Evolutionary conservation across 2,888 invertebrate genomes (phyloP), one percentile per base, ranked within the genome.

Genomic region (Criorhina ranunculi): DNA sequence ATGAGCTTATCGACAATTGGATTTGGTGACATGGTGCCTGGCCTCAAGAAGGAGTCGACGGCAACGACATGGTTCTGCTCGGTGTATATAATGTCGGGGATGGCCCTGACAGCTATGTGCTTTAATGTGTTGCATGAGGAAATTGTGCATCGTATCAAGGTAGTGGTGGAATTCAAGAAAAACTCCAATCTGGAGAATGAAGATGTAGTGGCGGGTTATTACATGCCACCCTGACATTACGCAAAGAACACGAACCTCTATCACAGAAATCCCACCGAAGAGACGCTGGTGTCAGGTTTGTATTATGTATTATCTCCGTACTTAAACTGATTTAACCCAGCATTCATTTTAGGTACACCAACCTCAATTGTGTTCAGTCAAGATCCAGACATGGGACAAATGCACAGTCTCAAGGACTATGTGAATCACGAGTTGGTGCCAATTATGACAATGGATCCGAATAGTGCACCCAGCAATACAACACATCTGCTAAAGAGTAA

Each of bases 1-100:
- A 98, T 98, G 95, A 96, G 97, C 87, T 93, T 98, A 89, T 97
- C 96, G 89, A 98, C 98, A 12, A 97, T 97, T 89, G 98, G 98
- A 35, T 97, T 97, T 88, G 97, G 97, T 81, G 96, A 96, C 90
- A 94, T 97, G 92, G 94, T 96, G 87, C 96, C 97, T 62, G 96
- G 96, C 33, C 91, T 93, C 64, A 88, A 89, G 0, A 88, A 91
- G 11, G 92, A 92, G 76, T 91, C 92, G 35, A 94, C 94, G 90
- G 94, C 95, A 31, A 96, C 96, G 35, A 93, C 97, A 86, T 97
- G 97, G 97, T 97, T 97, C 91, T 97, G 96, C 92, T 97, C 97
- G 31, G 94, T 95, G 75, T 97, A 97, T 91, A 97, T 97, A 75
- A 94, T 97, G 92, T 95, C 95, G 7, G 97, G 97, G 5, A 95